Percentiles rank a stretch among this genome's conserved stretches.
phyloP scores from a whole-genome alignment of 1,140 invertebrate species.

The Lasioglossum baleicum region DNA sequence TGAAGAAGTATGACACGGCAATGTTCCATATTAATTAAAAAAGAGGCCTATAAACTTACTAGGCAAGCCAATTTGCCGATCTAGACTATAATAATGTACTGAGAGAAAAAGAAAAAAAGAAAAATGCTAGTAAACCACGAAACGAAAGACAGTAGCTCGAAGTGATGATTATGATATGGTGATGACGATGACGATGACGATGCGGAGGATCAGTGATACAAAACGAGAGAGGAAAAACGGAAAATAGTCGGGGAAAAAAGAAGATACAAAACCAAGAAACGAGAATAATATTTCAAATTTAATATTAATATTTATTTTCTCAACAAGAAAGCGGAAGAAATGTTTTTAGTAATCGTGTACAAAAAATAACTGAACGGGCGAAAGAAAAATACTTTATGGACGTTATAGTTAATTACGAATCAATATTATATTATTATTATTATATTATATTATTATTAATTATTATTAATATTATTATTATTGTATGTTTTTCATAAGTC shows the following conservation, averaged over 20 bases:
- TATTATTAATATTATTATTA: constrained; percentile 63
- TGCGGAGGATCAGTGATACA: constrained; percentile 64
- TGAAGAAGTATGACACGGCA: constrained; percentile 47
- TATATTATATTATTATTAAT: constrained; percentile 62
- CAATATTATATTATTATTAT: constrained; percentile 69
- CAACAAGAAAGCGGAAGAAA: constrained; percentile 71
- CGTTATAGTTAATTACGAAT: constrained; percentile 74
- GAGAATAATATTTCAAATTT: constrained; percentile 76
- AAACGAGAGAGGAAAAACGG: constrained; percentile 5
- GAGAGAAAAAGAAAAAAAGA: constrained; percentile 38
- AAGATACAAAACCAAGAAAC: constrained; percentile 45
- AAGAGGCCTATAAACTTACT: constrained; percentile 78
- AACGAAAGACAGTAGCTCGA: constrained; percentile 62
- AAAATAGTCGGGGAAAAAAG: constrained; percentile 27
- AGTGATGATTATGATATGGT: constrained; percentile 40
- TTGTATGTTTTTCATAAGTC: constrained; percentile 66
- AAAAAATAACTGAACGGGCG: constrained; percentile 63
- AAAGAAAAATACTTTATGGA: constrained; percentile 73
- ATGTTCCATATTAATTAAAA: constrained; percentile 68
- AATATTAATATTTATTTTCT: constrained; percentile 79
- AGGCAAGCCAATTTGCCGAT: constrained; percentile 73
- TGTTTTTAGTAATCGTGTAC: constrained; percentile 76
- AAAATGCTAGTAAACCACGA: constrained; percentile 46
- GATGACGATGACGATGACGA: constrained; percentile 24
- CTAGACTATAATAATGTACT: constrained; percentile 65